Percentiles rank a stretch among this genome's conserved stretches.
phyloP scores from a whole-genome alignment of 2,888 invertebrate genomes.

The Latrodectus hesperus region DNA sequence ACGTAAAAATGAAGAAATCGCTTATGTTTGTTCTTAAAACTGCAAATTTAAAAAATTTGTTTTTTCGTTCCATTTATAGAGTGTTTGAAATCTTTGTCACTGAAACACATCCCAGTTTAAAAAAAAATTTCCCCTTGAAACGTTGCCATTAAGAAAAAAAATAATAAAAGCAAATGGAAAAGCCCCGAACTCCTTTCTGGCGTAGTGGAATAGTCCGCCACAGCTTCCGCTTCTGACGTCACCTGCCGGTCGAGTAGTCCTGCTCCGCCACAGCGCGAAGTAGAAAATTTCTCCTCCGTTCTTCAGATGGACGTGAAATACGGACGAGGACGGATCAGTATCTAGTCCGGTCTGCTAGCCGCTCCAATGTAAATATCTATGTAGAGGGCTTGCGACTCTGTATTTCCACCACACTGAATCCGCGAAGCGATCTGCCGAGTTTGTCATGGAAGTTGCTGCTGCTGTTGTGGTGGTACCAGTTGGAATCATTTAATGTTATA shows the following conservation, averaged over 20 bases:
- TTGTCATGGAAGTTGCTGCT: constrained; percentile 16
- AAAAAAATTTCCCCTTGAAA: constrained; percentile 1
- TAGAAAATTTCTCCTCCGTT: constrained; percentile 18
- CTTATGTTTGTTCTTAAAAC: too few relatives aligned
- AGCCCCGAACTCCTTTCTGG: constrained; percentile 23
- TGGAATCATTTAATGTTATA: constrained; percentile 37
- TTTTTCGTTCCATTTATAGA: too few relatives aligned
- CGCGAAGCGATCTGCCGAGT: constrained; percentile 12
- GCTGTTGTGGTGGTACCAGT: constrained; percentile 17
- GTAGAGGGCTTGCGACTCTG: constrained; percentile 12
- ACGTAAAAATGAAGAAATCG: too few relatives aligned
- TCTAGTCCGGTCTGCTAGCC: constrained; percentile 3
- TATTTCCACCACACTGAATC: constrained; percentile 21
- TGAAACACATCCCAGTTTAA: neutral
- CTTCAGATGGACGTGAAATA: constrained; percentile 55
- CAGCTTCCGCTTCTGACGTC: constrained; percentile 63
- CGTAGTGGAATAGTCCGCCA: constrained; percentile 45
- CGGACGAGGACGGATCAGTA: constrained; percentile 22
- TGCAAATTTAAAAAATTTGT: too few relatives aligned
- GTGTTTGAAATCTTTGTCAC: too few relatives aligned
- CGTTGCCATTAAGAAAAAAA: neutral
- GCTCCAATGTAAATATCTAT: constrained; percentile 33
- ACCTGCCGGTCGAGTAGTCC: constrained; percentile 51
- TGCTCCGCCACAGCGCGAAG: constrained; percentile 11
- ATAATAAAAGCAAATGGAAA: constrained; percentile 36